Conservation (phyloP, 1,140 invertebrate species). For the Drosophila gunungcola region DNA sequence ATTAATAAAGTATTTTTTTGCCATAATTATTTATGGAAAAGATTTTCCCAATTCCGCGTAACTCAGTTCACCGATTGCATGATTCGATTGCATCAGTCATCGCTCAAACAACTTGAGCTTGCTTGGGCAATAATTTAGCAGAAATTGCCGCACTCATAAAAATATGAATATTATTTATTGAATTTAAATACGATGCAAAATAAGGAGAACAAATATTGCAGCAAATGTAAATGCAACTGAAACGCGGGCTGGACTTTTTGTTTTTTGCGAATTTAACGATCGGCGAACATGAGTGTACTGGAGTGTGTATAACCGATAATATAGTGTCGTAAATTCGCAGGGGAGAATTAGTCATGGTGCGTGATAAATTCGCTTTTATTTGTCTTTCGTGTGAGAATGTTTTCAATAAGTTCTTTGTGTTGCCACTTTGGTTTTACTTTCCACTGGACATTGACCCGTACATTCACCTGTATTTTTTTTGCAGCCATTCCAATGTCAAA, state of each 20-base stretch:
- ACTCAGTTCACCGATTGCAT: slow-evolving; percentile 33
- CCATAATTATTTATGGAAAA: neutral
- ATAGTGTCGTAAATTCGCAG: slow-evolving; percentile 65
- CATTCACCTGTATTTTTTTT: slow-evolving; percentile 22
- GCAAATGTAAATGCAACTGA: slow-evolving; percentile 36
- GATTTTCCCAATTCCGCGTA: slow-evolving; percentile 7
- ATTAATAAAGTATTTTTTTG: neutral
- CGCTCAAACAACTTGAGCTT: slow-evolving; percentile 11
- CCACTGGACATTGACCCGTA: slow-evolving; percentile 64
- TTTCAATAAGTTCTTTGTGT: slow-evolving; percentile 76
- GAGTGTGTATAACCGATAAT: slow-evolving; percentile 60
- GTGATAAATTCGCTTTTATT: slow-evolving; percentile 81
- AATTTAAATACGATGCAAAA: slow-evolving; percentile 62
- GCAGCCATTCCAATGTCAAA: slow-evolving; percentile 68
- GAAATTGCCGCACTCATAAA: slow-evolving; percentile 60
- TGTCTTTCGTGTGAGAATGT: slow-evolving; percentile 79
- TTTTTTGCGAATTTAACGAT: slow-evolving; percentile 28
- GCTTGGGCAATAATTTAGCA: slow-evolving; percentile 68
- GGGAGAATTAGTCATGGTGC: slow-evolving; percentile 73
- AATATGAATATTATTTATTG: slow-evolving; percentile 75
- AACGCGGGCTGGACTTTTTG: slow-evolving; percentile 19
- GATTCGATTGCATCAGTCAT: slow-evolving; percentile 39
- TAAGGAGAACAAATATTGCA: slow-evolving; percentile 48
- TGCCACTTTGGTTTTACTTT: slow-evolving; percentile 50
- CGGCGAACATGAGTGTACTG: slow-evolving; percentile 11